Evolutionary conservation across 2,888 invertebrate genomes (phyloP).

Genomic region (Tribolium freemani): DNA sequence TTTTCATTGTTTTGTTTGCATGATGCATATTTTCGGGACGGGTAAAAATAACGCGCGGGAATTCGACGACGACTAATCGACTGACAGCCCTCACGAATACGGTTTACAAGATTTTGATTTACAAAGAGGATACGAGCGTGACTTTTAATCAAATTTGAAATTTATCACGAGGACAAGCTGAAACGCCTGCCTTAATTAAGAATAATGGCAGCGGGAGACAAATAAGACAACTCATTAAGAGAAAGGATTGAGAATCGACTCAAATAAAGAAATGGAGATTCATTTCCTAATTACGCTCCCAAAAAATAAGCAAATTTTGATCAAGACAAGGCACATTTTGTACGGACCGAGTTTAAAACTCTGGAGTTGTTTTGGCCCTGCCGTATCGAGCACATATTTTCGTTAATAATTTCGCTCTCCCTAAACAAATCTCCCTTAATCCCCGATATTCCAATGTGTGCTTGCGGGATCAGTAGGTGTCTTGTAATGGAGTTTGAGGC

Average conservation of each 20-base stretch:
- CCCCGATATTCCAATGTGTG: slow-evolving; percentile 33
- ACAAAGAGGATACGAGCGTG: neutral
- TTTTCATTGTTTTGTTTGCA: slow-evolving; percentile 38
- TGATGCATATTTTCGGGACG: slow-evolving; percentile 26
- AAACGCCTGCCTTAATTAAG: neutral
- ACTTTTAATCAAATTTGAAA: neutral
- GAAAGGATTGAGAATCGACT: neutral
- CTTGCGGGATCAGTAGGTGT: slow-evolving; percentile 39
- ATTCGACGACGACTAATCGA: neutral
- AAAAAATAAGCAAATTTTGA: too few species aligned
- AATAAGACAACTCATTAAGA: neutral
- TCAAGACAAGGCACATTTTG: too few species aligned
- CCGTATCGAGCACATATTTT: neutral
- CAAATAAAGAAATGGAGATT: neutral
- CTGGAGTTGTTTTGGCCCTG: too few species aligned
- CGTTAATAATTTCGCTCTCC: neutral
- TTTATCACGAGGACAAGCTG: neutral
- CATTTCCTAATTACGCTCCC: neutral
- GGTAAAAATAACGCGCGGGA: slow-evolving; percentile 17
- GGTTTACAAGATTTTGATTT: neutral
- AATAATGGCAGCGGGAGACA: neutral
- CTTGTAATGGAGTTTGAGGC: slow-evolving; percentile 41
- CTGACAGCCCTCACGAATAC: neutral
- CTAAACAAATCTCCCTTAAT: slow-evolving; percentile 6
- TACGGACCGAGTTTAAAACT: too few species aligned